A percentile compares a stretch with the other conserved stretches of the same genome.
Evolutionary conservation across 2,888 invertebrate genomes (phyloP).

Genomic region (Tribolium freemani): DNA sequence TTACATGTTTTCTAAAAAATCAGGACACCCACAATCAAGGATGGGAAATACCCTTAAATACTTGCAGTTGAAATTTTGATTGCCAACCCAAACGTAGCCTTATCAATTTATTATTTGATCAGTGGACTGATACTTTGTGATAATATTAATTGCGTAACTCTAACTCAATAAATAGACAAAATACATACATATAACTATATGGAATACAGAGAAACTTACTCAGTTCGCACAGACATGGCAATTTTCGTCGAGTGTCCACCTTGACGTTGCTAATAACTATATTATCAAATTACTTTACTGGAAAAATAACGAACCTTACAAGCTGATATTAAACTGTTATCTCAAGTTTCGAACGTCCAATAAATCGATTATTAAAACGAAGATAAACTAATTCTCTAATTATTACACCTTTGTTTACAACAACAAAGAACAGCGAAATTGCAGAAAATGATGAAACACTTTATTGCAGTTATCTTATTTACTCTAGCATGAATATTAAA

Average conservation of each 20-base stretch:
- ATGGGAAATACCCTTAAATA: not conserved
- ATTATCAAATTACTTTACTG: conserved; percentile 4
- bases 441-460: not conserved
- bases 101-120: not conserved
- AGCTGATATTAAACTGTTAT: conserved; percentile 12
- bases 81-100: not conserved
- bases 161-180: not conserved
- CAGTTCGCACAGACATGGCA: conserved; percentile 4
- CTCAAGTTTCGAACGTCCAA: not conserved
- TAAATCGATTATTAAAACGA: not conserved
- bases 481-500: not conserved
- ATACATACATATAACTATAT: not conserved
- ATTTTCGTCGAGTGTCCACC: not conserved
- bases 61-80: not conserved
- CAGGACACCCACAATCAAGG: not conserved
- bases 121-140: not conserved
- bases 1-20: not conserved
- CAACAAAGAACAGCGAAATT: not conserved
- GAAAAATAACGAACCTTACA: not conserved
- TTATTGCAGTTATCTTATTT: not conserved
- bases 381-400: not conserved
- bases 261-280: not conserved
- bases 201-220: not conserved
- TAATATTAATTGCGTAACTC: not conserved
- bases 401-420: not conserved